Conservation (phyloP, 2,888 invertebrate genomes). For the Notodonta ziczac region DNA sequence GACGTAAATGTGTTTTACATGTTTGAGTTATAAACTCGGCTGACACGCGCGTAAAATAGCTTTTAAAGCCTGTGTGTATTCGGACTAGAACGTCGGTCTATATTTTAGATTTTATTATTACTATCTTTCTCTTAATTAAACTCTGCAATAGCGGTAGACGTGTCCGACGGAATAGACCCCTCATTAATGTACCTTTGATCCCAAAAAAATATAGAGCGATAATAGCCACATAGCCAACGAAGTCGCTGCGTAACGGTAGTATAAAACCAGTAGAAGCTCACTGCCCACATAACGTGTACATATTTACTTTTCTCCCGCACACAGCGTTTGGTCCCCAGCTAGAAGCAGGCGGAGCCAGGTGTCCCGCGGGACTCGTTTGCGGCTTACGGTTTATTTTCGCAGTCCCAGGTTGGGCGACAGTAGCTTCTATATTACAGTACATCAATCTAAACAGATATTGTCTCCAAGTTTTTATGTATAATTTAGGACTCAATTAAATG, state of each 20-base stretch:
- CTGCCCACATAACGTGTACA: slow-evolving; percentile 1
- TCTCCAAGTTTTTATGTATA: too few species aligned
- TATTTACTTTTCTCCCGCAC: not conserved
- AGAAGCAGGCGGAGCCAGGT: not conserved
- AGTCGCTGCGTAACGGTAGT: too few species aligned
- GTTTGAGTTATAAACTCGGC: not conserved
- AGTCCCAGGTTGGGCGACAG: slow-evolving; percentile 10
- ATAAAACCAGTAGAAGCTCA: not conserved
- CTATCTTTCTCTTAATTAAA: too few species aligned
- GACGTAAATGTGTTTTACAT: not conserved
- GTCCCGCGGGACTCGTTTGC: slow-evolving; percentile 2
- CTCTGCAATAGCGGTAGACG: too few species aligned
- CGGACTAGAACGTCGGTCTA: too few species aligned
- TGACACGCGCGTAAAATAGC: not conserved
- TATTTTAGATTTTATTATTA: too few species aligned
- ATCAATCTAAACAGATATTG: not conserved
- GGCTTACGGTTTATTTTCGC: slow-evolving; percentile 3
- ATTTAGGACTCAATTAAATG: too few species aligned
- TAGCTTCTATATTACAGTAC: not conserved
- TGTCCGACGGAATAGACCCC: too few species aligned
- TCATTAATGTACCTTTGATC: too few species aligned
- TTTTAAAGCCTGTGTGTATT: not conserved
- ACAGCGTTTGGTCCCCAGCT: not conserved
- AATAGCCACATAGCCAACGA: too few species aligned
- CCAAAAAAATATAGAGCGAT: too few species aligned